These are phyloP conservation scores for Eidolon dupreanum DNA, from an alignment of 2,797 vertebrate genomes.

Conservation along the genomic window DNA sequence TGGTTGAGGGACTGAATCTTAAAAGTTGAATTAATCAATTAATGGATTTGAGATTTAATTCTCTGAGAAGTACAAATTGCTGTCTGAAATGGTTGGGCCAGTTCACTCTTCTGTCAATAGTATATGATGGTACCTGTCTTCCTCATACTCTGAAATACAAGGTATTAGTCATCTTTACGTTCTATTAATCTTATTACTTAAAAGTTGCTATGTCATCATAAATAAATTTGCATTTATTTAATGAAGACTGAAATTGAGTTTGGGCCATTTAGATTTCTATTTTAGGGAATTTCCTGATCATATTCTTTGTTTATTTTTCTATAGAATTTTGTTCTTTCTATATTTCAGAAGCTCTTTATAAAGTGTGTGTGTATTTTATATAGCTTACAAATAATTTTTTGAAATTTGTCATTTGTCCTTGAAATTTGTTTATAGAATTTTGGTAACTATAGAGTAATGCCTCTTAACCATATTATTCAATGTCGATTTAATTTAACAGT, in stretches of 20 bases:
- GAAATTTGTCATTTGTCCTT: neutral
- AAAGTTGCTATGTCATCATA: neutral
- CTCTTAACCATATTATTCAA: neutral
- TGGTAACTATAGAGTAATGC: neutral
- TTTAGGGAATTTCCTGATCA: neutral
- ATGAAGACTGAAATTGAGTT: neutral
- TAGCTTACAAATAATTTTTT: neutral
- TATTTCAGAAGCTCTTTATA: neutral
- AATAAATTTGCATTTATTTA: neutral
- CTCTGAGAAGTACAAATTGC: slow-evolving; percentile 45
- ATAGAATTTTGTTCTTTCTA: neutral
- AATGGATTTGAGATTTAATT: slow-evolving; percentile 28
- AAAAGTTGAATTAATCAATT: slow-evolving; percentile 42
- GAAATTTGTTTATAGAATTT: slow-evolving; percentile 14
- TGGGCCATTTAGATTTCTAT: neutral
- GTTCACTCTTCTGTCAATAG: neutral
- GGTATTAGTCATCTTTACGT: slow-evolving; percentile 1
- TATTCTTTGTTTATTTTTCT: neutral
- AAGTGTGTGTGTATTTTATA: neutral
- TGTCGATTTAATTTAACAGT: neutral
- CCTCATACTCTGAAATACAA: neutral
- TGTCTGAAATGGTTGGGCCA: neutral
- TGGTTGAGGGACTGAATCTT: neutral
- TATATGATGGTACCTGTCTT: neutral
- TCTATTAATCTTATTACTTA: neutral